Percentiles rank a stretch among this genome's conserved stretches.
These are phyloP conservation scores for Nasonovia ribisnigri DNA, from an alignment of 2,888 invertebrate species.

Conservation along the genomic window DNA sequence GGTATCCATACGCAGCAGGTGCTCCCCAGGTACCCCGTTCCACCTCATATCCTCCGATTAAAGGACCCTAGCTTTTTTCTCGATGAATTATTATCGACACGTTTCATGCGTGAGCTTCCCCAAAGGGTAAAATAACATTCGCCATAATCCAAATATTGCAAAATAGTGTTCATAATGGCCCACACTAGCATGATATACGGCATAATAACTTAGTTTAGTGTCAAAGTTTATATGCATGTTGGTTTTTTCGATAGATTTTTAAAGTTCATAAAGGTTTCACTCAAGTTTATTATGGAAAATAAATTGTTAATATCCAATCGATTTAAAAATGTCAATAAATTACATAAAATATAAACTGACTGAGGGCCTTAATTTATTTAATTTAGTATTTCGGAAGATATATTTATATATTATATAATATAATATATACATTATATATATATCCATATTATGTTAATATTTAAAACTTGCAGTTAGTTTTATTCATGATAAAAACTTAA, in stretches of 20 bases:
- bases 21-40: slow-evolving; percentile 54
- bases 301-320: slow-evolving; percentile 35
- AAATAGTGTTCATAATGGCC: slow-evolving; percentile 63
- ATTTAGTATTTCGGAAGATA: neutral
- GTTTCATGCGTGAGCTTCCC: slow-evolving; percentile 62
- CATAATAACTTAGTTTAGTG: slow-evolving; percentile 64
- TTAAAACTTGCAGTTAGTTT: neutral
- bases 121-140: slow-evolving; percentile 65
- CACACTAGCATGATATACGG: slow-evolving; percentile 55
- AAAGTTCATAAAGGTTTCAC: slow-evolving; percentile 48
- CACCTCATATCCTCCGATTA: slow-evolving; percentile 57
- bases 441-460: neutral
- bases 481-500: neutral
- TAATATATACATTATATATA: too few species aligned
- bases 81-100: slow-evolving; percentile 65
- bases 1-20: slow-evolving; percentile 59
- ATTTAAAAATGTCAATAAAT: slow-evolving; percentile 37
- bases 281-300: slow-evolving; percentile 48
- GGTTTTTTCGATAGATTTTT: slow-evolving; percentile 57
- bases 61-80: slow-evolving; percentile 62
- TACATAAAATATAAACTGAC: slow-evolving; percentile 14
- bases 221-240: slow-evolving; percentile 49
- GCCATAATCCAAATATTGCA: slow-evolving; percentile 63
- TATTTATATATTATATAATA: neutral
- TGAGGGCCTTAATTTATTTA: slow-evolving; percentile 3